Evolutionary conservation across 2,797 vertebrate species (phyloP).

Genomic region (Spinus pinus): DNA sequence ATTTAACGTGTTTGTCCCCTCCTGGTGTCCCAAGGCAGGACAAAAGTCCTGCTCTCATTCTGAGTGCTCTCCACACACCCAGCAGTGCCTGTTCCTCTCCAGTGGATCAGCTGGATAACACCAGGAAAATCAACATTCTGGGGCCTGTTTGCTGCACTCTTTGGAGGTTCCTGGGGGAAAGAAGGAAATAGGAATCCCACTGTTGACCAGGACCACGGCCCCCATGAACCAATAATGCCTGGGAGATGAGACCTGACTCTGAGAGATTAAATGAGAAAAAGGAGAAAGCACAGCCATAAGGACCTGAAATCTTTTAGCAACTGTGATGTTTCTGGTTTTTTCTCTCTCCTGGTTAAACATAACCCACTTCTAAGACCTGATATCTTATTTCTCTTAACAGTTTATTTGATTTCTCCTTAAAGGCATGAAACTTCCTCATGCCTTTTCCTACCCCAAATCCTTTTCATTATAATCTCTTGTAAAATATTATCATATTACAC

Average conservation of each 20-base stretch:
- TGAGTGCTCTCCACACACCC: fast-evolving
- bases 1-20: fast-evolving
- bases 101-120: neutral
- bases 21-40: neutral
- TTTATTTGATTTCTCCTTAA: neutral
- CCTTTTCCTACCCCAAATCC: neutral
- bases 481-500: neutral
- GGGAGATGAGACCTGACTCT: neutral
- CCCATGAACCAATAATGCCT: fast-evolving
- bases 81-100: neutral
- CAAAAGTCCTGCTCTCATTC: neutral
- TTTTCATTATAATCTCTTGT: neutral
- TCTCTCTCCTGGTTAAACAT: neutral
- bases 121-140: neutral
- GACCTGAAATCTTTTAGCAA: neutral
- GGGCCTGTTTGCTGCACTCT: neutral
- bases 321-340: neutral
- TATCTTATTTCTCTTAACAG: neutral
- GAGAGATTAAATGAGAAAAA: neutral
- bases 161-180: neutral
- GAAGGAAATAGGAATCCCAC: neutral
- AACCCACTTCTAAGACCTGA: neutral
- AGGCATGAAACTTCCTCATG: neutral
- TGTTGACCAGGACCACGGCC: neutral
- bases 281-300: neutral